These are phyloP conservation scores for Arrhamphus sclerolepis DNA, from an alignment of 2,797 vertebrate species.

Conservation along the genomic window DNA sequence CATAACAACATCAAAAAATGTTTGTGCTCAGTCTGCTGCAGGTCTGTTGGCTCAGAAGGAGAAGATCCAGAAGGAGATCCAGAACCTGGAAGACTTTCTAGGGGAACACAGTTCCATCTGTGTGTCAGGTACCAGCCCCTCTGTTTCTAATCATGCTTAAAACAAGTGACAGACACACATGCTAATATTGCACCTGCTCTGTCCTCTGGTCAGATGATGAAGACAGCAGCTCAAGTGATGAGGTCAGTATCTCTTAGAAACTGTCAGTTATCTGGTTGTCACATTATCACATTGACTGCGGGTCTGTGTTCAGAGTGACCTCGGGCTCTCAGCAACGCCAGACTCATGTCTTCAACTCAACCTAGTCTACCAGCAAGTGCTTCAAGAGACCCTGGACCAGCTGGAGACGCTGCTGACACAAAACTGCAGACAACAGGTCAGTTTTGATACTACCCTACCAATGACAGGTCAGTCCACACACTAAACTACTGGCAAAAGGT, in stretches of 20 bases:
- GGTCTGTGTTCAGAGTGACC: conserved; percentile 43
- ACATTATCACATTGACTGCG: not conserved
- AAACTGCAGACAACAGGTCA: conserved; percentile 88
- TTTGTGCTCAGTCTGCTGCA: conserved; percentile 36
- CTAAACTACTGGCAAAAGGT: too few relatives aligned
- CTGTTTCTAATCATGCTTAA: not conserved
- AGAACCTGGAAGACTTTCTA: conserved; percentile 57
- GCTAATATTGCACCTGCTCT: not conserved
- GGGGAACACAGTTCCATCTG: conserved; percentile 27
- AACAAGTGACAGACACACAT: not conserved
- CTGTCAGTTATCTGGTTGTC: not conserved
- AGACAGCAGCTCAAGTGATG: conserved; percentile 42
- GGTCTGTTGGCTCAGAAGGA: conserved; percentile 56
- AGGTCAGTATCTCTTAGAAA: conserved; percentile 51
- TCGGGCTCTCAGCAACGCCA: conserved; percentile 80
- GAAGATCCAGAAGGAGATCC: conserved; percentile 58
- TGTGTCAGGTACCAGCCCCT: conserved; percentile 41
- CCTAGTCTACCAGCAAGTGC: conserved; percentile 92
- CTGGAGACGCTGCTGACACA: conserved; percentile 80
- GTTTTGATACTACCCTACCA: not conserved
- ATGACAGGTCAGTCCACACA: too few relatives aligned
- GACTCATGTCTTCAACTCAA: conserved; percentile 94
- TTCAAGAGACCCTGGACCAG: conserved; percentile 88
- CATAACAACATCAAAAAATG: too few relatives aligned
- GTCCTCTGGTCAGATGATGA: conserved; percentile 18